phyloP scores from a whole-genome alignment of 1,140 invertebrate species.

The Drosophila dunni region DNA sequence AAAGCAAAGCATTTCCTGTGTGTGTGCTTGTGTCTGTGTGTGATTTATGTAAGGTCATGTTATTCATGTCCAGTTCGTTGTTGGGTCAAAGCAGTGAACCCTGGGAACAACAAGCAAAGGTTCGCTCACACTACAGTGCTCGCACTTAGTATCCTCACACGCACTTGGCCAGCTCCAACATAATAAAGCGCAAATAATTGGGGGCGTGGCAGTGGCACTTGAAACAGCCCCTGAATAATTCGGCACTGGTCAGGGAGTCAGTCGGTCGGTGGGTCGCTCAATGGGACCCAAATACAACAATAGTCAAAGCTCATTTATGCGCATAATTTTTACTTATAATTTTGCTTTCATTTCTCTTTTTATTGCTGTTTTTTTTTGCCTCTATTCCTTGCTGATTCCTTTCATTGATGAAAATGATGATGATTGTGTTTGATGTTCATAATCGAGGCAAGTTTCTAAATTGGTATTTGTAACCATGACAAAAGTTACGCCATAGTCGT shows the following conservation, averaged over 20 bases:
- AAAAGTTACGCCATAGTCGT: constrained; percentile 64
- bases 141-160: constrained; percentile 17
- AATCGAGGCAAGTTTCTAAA: constrained; percentile 35
- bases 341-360: constrained; percentile 48
- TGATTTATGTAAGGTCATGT: constrained; percentile 68
- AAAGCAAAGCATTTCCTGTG: too few species aligned
- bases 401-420: constrained; percentile 31
- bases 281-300: constrained; percentile 8
- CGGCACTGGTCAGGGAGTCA: constrained; percentile 16
- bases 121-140: neutral
- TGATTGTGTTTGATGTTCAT: constrained; percentile 33
- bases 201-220: constrained; percentile 25
- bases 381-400: neutral
- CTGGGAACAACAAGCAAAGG: neutral
- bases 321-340: constrained; percentile 70
- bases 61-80: constrained; percentile 57
- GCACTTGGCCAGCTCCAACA: constrained; percentile 10
- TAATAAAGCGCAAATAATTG: constrained; percentile 58
- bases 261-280: neutral
- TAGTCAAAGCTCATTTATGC: constrained; percentile 69
- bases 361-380: constrained; percentile 7
- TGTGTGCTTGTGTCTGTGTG: constrained; percentile 1
- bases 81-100: constrained; percentile 10
- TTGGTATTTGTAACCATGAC: constrained; percentile 57
- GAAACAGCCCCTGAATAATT: constrained; percentile 41